Evolutionary conservation across 1,140 invertebrate species (phyloP), one percentile per base, ranked within the genome.

Genomic region (Elymnias hypermnestra): DNA sequence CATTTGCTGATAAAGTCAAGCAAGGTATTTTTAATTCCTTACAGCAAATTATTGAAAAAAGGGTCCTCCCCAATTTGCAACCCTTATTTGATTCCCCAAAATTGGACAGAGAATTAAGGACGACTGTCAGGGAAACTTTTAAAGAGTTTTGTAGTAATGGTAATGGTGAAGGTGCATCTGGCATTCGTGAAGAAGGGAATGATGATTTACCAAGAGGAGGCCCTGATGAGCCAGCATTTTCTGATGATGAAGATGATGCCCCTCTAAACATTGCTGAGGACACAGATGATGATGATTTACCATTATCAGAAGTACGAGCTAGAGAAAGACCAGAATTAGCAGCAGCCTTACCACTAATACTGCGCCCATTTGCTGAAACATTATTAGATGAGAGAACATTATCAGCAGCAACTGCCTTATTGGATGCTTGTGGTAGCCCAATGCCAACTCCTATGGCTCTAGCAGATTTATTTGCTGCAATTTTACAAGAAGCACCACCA

Each of bases 41-140:
- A 3, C 88, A 92, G 64, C 93, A 96, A 79, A 99, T 99, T 70
- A 89, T 98, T 21, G 96, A 98, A 55, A 99, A 98, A 86, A 89
- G 96, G 74, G 96, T 98, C 28, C 87, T 98, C 58, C 92, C 93
- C 52, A 96, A 94, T 55, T 86, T 98, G 33, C 92, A 94, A 58
- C 95, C 96, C 4, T 85, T 98, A 33, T 97, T 99, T 87, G 96
- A 98, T 65, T 97, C 95, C 75, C 92, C 93, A 6, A 97, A 97
- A 82, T 87, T 98, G 43, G 97, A 99, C 79, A 89, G 92, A 58
- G 97, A 98, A 77, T 85, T 98, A 37, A 87, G 95, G 29, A 90
- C 89, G 45, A 92, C 96, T 70, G 93, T 98, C 35, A 89, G 94
- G 51, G 95, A 97, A 66, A 95, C 93, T 41, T 98, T 98, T 74